These are phyloP conservation scores for Tiliacea aurago DNA, from an alignment of 2,888 invertebrate species.

Conservation along the genomic window DNA sequence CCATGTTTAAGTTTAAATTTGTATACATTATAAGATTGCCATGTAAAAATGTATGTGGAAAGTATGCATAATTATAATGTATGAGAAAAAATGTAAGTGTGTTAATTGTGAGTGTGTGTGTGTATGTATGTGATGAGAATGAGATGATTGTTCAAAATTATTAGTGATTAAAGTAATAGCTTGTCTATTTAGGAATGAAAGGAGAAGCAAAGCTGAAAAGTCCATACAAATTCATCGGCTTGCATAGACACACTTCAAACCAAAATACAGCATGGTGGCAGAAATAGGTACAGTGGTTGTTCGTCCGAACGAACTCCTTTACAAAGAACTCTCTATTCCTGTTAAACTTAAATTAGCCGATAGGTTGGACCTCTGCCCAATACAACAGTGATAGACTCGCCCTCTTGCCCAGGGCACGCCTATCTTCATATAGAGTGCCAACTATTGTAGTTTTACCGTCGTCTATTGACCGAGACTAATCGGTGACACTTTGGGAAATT, in stretches of 20 bases:
- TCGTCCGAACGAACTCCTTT: not conserved
- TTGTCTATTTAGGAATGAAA: too few relatives aligned
- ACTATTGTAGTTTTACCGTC: constrained; percentile 24
- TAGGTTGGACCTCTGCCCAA: constrained; percentile 38
- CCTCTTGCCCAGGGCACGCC: constrained; percentile 8
- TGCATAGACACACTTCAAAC: not conserved
- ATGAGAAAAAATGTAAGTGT: too few relatives aligned
- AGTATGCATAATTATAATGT: too few relatives aligned
- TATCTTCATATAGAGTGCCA: constrained; percentile 33
- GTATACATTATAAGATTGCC: too few relatives aligned
- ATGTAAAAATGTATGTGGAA: too few relatives aligned
- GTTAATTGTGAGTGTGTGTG: too few relatives aligned
- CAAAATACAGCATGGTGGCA: not conserved
- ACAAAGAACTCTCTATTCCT: not conserved
- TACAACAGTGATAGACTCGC: constrained; percentile 16
- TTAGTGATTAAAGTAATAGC: too few relatives aligned
- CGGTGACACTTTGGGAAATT: constrained; percentile 6
- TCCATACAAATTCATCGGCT: not conserved
- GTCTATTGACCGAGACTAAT: constrained; percentile 31
- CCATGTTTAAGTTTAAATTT: too few relatives aligned
- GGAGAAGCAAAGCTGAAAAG: not conserved
- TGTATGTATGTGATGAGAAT: too few relatives aligned
- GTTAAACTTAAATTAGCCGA: constrained; percentile 17
- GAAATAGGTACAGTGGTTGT: not conserved
- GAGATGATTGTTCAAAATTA: too few relatives aligned